phyloP scores from a whole-genome alignment of 2,797 vertebrate genomes.

The Lophotriccus pileatus region DNA sequence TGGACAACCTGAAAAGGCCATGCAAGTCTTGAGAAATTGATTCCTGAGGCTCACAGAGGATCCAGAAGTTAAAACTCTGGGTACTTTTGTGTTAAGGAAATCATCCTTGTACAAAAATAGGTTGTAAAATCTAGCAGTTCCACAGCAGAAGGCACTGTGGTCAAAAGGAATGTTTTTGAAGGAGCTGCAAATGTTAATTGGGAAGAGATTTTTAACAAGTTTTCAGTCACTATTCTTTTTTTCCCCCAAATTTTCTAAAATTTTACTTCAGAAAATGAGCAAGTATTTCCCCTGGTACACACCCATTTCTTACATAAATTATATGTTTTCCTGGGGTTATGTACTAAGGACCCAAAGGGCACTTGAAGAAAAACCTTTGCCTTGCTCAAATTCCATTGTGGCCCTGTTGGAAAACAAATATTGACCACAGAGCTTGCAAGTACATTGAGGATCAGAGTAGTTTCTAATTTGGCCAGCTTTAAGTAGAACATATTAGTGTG shows the following conservation, averaged over 20 bases:
- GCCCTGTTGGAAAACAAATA: not conserved
- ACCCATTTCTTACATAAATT: not conserved
- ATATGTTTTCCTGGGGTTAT: not conserved
- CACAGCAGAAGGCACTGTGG: not conserved
- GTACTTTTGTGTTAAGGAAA: not conserved
- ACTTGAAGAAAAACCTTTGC: not conserved
- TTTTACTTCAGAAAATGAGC: not conserved
- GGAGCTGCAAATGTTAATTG: not conserved
- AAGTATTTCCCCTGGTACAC: not conserved
- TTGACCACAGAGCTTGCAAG: not conserved
- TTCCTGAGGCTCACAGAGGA: not conserved
- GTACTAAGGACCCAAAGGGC: not conserved
- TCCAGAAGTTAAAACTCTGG: not conserved
- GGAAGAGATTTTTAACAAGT: not conserved
- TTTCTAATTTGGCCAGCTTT: not conserved
- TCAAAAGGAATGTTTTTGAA: not conserved
- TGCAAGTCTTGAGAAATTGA: not conserved
- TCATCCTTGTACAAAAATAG: not conserved
- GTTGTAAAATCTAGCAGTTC: not conserved
- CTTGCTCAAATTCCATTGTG: not conserved
- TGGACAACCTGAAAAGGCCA: constrained; percentile 11
- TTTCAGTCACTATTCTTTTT: not conserved
- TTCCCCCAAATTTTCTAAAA: rapidly evolving
- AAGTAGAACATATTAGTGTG: not conserved
- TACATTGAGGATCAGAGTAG: not conserved